Evolutionary conservation across 2,888 invertebrate species (phyloP).

Genomic region (Cryptocheilus praepositus): DNA sequence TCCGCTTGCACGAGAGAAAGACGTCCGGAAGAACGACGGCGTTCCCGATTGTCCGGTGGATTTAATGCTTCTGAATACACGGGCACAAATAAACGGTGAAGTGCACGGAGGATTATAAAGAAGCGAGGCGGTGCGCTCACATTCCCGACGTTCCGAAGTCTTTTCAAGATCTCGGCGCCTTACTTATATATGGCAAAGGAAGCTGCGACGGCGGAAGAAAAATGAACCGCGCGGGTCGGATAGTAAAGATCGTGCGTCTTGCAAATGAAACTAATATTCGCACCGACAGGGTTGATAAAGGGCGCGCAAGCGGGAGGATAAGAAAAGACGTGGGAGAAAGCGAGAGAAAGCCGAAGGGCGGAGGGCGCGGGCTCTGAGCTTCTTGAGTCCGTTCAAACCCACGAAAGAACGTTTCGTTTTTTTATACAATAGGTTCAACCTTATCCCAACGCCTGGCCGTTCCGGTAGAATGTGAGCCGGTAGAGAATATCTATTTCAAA

Average conservation of each 20-base stretch:
- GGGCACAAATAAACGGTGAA: too few species aligned
- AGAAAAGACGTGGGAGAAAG: background rate
- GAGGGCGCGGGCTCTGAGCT: conserved; percentile 5
- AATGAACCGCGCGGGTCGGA: conserved; percentile 21
- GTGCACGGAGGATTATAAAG: background rate
- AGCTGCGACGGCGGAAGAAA: conserved; percentile 22
- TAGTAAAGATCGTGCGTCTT: conserved; percentile 51
- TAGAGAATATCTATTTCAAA: conserved; percentile 48
- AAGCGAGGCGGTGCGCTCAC: background rate
- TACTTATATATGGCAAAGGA: conserved; percentile 27
- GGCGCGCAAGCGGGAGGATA: background rate
- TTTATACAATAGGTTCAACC: conserved; percentile 44
- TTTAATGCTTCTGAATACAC: background rate
- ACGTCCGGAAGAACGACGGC: background rate
- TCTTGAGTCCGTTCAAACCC: conserved; percentile 19
- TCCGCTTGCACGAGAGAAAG: background rate
- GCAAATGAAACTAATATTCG: conserved; percentile 62
- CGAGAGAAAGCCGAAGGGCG: conserved; percentile 1
- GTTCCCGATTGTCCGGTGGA: background rate
- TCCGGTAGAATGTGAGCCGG: conserved; percentile 35
- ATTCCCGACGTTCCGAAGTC: too few species aligned
- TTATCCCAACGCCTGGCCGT: conserved; percentile 37
- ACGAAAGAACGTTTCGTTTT: conserved; percentile 41
- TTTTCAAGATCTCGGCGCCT: conserved; percentile 19
- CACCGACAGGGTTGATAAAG: conserved; percentile 30